phyloP scores from a whole-genome alignment of 1,140 invertebrate genomes.

The Steinernema feltiae region DNA sequence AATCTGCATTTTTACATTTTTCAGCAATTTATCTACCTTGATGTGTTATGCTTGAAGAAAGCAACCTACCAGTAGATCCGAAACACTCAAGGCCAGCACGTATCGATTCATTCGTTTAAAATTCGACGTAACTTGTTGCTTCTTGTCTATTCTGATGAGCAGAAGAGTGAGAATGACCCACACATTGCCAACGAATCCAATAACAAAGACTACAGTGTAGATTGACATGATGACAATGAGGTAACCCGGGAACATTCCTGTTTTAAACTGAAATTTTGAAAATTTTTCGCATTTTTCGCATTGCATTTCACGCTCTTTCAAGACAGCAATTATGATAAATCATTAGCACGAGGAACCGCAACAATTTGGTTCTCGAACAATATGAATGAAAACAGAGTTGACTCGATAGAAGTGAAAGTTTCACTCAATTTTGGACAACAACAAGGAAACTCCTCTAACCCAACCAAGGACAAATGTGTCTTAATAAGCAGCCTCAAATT shows the following conservation, averaged over 20 bases:
- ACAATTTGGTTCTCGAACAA: too few species aligned
- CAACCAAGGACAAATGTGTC: too few species aligned
- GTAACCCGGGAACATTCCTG: not conserved
- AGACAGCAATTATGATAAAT: too few species aligned
- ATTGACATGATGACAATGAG: not conserved
- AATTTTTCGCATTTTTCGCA: too few species aligned
- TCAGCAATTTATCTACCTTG: not conserved
- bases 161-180: not conserved
- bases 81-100: not conserved
- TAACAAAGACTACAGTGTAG: not conserved
- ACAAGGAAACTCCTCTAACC: too few species aligned
- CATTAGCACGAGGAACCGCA: too few species aligned
- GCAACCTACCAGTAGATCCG: not conserved
- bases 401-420: too few species aligned
- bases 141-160: not conserved
- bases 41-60: not conserved
- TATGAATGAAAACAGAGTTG: too few species aligned
- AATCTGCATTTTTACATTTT: not conserved
- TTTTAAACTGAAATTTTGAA: too few species aligned
- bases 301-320: too few species aligned
- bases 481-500: too few species aligned
- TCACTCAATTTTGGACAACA: too few species aligned
- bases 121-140: not conserved
- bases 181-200: not conserved
- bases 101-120: not conserved